Conservation (phyloP, 1,140 invertebrate species). For the Oedothorax gibbosus region DNA sequence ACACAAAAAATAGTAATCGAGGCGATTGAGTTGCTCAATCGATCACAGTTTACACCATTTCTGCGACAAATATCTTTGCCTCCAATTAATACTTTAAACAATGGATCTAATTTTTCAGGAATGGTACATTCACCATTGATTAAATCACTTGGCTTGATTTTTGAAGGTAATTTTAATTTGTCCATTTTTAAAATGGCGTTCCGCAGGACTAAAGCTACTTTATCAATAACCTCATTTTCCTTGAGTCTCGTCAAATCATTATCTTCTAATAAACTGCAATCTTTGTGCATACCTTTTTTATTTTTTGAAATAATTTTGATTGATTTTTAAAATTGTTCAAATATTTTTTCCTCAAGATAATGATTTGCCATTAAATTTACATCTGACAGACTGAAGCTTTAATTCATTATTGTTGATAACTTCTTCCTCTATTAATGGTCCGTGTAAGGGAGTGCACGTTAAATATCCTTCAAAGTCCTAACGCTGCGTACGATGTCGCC, state of each 20-base stretch:
- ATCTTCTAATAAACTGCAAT: background rate
- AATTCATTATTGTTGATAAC: background rate
- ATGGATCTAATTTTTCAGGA: no score
- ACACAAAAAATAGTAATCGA: no score
- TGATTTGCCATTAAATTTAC: constrained; percentile 6
- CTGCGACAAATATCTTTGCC: no score
- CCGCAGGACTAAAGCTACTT: background rate
- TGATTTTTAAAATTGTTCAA: background rate
- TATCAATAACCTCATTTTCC: no score
- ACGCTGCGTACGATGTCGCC: no score
- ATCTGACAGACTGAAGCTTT: background rate
- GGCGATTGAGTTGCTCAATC: no score
- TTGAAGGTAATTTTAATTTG: background rate
- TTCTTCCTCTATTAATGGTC: background rate
- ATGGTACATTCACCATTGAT: background rate
- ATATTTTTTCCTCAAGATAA: background rate
- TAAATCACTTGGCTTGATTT: background rate
- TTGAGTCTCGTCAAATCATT: background rate
- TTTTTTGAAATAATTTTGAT: background rate
- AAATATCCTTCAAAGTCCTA: no score
- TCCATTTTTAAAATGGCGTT: constrained; percentile 3
- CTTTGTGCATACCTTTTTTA: background rate
- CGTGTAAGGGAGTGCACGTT: no score
- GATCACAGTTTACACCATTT: no score
- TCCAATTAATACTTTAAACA: no score